These are phyloP conservation scores for Sympetrum striolatum DNA, from an alignment of 2,888 invertebrate genomes.

Conservation along the genomic window DNA sequence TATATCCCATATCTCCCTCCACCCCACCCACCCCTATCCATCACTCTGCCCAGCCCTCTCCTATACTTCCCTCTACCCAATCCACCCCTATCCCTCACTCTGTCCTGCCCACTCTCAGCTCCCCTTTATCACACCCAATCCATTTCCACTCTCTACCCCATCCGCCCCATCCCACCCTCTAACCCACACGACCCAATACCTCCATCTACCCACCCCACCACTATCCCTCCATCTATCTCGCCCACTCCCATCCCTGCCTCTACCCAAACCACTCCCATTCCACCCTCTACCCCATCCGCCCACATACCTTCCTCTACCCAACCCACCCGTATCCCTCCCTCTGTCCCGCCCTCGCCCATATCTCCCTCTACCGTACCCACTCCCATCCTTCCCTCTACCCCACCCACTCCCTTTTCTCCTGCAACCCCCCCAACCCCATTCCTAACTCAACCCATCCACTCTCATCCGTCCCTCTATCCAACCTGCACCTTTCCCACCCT, in stretches of 20 bases:
- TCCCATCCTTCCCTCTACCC: no score
- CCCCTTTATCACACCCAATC: neutral
- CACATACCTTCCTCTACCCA: neutral
- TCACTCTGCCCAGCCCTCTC: neutral
- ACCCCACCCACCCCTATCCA: neutral
- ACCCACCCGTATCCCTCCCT: neutral
- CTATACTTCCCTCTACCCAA: neutral
- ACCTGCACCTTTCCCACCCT: no score
- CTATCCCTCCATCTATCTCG: neutral
- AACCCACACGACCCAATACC: neutral
- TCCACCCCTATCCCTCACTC: neutral
- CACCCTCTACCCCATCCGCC: neutral
- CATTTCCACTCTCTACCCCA: neutral
- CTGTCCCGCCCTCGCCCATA: no score
- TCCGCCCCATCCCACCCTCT: neutral
- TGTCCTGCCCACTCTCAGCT: neutral
- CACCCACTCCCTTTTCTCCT: neutral
- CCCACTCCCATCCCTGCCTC: no score
- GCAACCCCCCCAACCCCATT: neutral
- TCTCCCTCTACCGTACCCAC: neutral
- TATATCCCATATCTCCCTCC: neutral
- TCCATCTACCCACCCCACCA: neutral
- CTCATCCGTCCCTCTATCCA: no score
- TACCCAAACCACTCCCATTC: no score
- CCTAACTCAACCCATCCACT: neutral